Conservation (phyloP, 2,888 invertebrate species). For the Ferrisia virgata region DNA sequence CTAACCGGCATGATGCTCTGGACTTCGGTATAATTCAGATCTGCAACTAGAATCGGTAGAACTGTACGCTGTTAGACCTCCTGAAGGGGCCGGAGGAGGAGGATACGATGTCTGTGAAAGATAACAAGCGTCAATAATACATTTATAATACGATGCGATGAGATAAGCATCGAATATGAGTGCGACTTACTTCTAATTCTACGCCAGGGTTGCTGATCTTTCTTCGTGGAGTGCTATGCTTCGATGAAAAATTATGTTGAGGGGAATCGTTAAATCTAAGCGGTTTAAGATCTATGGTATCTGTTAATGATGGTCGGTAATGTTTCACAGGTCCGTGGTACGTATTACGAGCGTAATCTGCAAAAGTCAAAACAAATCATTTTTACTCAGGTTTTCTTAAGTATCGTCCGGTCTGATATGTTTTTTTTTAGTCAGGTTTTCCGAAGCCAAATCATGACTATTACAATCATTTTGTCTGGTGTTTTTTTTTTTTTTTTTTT, state of each 20-base stretch:
- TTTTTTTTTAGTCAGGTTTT: no score
- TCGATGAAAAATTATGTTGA: slow-evolving; percentile 60
- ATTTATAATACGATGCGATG: no score
- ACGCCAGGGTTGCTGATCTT: slow-evolving; percentile 68
- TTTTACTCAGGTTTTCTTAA: no score
- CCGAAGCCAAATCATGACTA: no score
- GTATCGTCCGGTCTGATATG: no score
- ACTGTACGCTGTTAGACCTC: slow-evolving; percentile 49
- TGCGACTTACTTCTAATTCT: slow-evolving; percentile 60
- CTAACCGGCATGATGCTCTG: slow-evolving; percentile 28
- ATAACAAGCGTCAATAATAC: background rate
- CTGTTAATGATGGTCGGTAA: slow-evolving; percentile 63
- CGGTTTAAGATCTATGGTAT: slow-evolving; percentile 56
- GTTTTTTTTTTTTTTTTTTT: no score
- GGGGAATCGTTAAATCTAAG: slow-evolving; percentile 73
- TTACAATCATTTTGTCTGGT: no score
- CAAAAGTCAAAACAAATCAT: background rate
- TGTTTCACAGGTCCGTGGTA: slow-evolving; percentile 84
- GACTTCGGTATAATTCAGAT: slow-evolving; percentile 41
- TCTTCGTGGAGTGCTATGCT: slow-evolving; percentile 63
- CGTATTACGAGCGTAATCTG: slow-evolving; percentile 75
- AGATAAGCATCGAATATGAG: background rate
- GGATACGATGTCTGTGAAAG: slow-evolving; percentile 50
- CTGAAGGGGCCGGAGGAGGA: slow-evolving; percentile 56
- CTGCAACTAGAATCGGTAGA: slow-evolving; percentile 45